Evolutionary conservation across 2,888 invertebrate species (phyloP).

Genomic region (Lapara coniferarum): DNA sequence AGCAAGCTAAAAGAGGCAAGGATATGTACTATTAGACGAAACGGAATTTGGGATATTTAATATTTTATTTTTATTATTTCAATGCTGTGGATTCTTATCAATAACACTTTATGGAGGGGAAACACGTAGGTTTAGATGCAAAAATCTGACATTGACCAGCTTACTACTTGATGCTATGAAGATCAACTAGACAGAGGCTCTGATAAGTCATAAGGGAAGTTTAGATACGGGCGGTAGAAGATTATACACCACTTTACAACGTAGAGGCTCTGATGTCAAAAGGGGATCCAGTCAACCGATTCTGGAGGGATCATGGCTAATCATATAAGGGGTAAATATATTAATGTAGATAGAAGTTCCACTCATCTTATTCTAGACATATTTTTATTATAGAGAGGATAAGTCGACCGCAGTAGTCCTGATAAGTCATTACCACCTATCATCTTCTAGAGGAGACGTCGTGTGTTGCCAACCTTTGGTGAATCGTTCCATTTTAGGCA

Average conservation of each 20-base stretch:
- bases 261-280: neutral
- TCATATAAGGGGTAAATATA: neutral
- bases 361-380: neutral
- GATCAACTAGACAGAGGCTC: neutral
- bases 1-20: neutral
- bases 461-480: too few species aligned
- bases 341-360: neutral
- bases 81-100: neutral
- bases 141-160: neutral
- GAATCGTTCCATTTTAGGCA: too few species aligned
- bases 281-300: neutral
- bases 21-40: slow-evolving; percentile 7
- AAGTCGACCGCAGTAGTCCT: too few species aligned
- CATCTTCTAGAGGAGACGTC: too few species aligned
- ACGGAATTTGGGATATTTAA: too few species aligned
- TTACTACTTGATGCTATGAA: neutral
- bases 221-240: neutral
- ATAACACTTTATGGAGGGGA: neutral
- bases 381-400: neutral
- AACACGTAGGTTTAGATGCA: neutral
- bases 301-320: neutral
- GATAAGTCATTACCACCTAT: too few species aligned
- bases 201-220: neutral
- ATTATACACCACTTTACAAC: too few species aligned
- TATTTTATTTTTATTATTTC: too few species aligned